A percentile compares a stretch with the other conserved stretches of the same genome.
Evolutionary conservation across 2,888 invertebrate species (phyloP).

Genomic region (Himalopsyche anomala): DNA sequence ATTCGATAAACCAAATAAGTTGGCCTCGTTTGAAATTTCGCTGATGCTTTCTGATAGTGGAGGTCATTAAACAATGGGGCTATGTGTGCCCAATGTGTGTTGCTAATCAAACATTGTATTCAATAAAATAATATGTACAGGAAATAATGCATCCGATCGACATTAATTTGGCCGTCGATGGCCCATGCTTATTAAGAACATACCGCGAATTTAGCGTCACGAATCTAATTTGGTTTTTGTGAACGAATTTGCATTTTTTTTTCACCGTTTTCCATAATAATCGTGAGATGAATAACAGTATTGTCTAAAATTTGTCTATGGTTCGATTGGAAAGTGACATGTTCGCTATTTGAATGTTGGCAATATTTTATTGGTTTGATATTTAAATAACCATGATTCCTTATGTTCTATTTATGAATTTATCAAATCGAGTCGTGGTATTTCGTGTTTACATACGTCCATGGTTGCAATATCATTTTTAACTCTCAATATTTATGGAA

Average conservation of each 20-base stretch:
- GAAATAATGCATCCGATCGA: slow-evolving; percentile 20
- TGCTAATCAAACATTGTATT: slow-evolving; percentile 27
- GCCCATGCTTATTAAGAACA: slow-evolving; percentile 20
- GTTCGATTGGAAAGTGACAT: not conserved
- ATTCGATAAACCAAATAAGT: not conserved
- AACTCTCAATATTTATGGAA: too few relatives aligned
- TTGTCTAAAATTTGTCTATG: not conserved
- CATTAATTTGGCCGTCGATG: not conserved
- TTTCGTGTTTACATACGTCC: too few relatives aligned
- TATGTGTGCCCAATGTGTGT: not conserved
- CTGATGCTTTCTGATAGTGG: not conserved
- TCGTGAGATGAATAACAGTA: not conserved
- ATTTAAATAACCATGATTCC: not conserved
- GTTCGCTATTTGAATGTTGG: not conserved
- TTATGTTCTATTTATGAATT: not conserved
- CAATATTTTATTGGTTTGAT: not conserved
- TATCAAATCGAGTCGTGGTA: not conserved
- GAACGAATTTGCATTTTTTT: not conserved
- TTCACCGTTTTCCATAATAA: not conserved
- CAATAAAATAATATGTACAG: slow-evolving; percentile 8
- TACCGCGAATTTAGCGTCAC: not conserved
- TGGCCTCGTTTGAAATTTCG: not conserved
- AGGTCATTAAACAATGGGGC: slow-evolving; percentile 3
- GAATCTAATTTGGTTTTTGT: not conserved
- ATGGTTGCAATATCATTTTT: too few relatives aligned